Base-by-base conservation (phyloP, 2,888 invertebrate genomes). In the Andrena haemorrhoa region DNA sequence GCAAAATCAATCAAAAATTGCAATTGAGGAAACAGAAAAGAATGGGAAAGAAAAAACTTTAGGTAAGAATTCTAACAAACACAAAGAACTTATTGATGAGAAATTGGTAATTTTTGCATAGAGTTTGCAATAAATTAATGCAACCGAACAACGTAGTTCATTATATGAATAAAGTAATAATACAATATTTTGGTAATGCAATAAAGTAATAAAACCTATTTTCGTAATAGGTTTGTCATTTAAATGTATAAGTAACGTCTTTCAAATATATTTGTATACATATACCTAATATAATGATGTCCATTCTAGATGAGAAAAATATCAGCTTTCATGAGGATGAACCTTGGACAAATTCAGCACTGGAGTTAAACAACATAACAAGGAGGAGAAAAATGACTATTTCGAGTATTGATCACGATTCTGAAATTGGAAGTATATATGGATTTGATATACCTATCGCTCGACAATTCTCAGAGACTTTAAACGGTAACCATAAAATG, bases 371-470 rank as follows among this genome's bases (percentile, higher is more conserved):
- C 8, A 68, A 49, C 26, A 2, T 10, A n/a, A 51, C 41, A 8
- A 79, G 83, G 69, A 92, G 82, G 75, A 75, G 89, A 47, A 88
- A 79, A 66, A 41, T 61, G 4, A 90, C 90, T 10, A 70, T 85
- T 68, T 89, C 91, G 2, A 89, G 82, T 20, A 90, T 93, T 6
- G 92, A 94, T 83, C 88, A 94, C 61, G 94, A 94, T 70, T 83
- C 93, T 33, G 94, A 94, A 81, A 91, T 92, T 35, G 92, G 91
- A 31, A 94, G 93, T 16, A 92, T 94, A 76, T 94, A 94, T 84
- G 94, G 94, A 5, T 91, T 93, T 49, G 94, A 95, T 63, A 94
- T 93, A 0, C 92, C 94, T 0, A 82, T 94, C 66, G 91, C 92
- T 3, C 90, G 92, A 66, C 93, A 94, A 35, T 26, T 79, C 31